phyloP scores from a whole-genome alignment of 2,888 invertebrate species.

The Phorcus lineatus region DNA sequence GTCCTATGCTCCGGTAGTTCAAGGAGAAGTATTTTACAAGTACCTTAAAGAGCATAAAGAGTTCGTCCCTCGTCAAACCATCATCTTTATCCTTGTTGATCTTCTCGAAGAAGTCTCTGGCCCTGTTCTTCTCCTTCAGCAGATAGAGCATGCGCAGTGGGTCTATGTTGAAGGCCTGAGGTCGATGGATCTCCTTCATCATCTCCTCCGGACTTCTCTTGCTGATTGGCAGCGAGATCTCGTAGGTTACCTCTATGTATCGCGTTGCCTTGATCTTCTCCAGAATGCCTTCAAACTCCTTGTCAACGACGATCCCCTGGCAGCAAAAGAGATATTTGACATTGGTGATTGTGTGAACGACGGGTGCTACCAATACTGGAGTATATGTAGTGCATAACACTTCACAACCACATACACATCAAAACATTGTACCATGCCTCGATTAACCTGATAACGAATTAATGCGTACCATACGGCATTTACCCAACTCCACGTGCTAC shows the following conservation, averaged over 20 bases:
- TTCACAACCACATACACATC: too few species aligned
- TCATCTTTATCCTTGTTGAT: slow-evolving; percentile 66
- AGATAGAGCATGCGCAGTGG: slow-evolving; percentile 66
- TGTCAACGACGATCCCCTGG: slow-evolving; percentile 70
- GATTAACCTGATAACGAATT: too few species aligned
- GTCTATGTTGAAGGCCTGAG: slow-evolving; percentile 64
- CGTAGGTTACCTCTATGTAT: slow-evolving; percentile 59
- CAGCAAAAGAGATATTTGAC: neutral
- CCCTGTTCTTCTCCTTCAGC: slow-evolving; percentile 67
- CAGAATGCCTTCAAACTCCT: slow-evolving; percentile 61
- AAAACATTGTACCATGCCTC: too few species aligned
- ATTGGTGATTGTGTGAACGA: neutral
- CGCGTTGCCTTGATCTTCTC: slow-evolving; percentile 54
- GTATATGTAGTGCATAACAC: too few species aligned
- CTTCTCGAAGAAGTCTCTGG: slow-evolving; percentile 66
- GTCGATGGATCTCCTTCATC: slow-evolving; percentile 42
- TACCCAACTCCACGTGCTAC: too few species aligned
- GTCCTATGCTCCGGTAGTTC: neutral
- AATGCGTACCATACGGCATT: too few species aligned
- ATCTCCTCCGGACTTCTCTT: slow-evolving; percentile 52
- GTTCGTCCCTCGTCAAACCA: slow-evolving; percentile 57
- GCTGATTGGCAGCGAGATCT: slow-evolving; percentile 59
- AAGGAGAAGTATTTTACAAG: neutral
- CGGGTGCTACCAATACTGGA: neutral
- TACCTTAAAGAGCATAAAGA: slow-evolving; percentile 60